Evolutionary conservation across 2,888 invertebrate genomes (phyloP), one percentile per base, ranked within the genome.

Genomic region (Dexiosoma caninum): DNA sequence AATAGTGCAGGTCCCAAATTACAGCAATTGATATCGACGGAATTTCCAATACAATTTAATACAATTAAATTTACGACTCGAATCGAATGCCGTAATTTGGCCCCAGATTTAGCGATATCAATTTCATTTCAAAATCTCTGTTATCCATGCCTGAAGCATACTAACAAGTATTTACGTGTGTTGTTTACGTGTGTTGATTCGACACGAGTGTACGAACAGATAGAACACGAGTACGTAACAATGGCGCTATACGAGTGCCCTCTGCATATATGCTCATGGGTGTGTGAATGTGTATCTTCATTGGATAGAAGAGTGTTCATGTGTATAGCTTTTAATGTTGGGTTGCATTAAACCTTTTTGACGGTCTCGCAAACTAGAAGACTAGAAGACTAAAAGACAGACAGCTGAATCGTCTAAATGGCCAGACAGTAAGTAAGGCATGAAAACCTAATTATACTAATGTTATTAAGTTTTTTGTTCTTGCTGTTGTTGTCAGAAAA

Each of bases 161-260:
- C n/a, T 27, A 3, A 35, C n/a, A 4, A 14, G 37, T 37, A 37
- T 42, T n/a, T 55, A 10, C 12, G 16, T 16, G 8, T 53, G 40
- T 9, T 53, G 40, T 16, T 32, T 7, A 44, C 27, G 59, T 16
- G n/a, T n/a, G 42, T 44, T 14, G 19, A 59, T n/a, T 35, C 7
- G 23, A 23, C 19, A 23, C 49, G 49, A 49, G 10, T 23, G 21
- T 1, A 51, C 40, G 35, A 64, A 62, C 30, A 42, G 32, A 6
- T 42, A 67, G 14, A n/a, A n/a, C n/a, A 57, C n/a, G 44, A 69
- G 21, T 14, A 21, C 32, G 12, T 53, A 42, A 60, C 60, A 32
- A 72, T 35, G 62, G 74, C 59, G 59, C 51, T 67, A 67, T 55
- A 51, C 21, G 44, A 69, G 14, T 37, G n/a, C 2, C n/a, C 9